Percentiles rank a stretch among this genome's conserved stretches.
phyloP scores from a whole-genome alignment of 2,888 invertebrate genomes.

The Meliscaeva auricollis region DNA sequence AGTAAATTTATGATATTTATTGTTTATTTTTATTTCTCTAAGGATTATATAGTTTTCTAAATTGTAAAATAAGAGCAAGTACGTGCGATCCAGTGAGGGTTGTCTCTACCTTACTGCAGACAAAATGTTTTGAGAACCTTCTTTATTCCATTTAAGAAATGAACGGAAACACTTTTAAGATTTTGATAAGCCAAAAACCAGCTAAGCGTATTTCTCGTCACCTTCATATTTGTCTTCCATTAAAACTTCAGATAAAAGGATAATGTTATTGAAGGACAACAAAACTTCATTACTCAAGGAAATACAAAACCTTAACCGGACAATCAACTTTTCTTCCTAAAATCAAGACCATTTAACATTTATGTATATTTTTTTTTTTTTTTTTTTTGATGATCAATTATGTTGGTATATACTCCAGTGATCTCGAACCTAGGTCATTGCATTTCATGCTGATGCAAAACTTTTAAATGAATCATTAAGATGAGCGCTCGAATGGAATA shows the following conservation, averaged over 20 bases:
- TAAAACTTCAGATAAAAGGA: constrained; percentile 14
- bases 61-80: no score
- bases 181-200: no score
- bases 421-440: constrained; percentile 36
- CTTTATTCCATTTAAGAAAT: no score
- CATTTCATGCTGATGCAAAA: neutral
- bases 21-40: no score
- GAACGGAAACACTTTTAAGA: no score
- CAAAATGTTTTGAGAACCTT: no score
- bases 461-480: constrained; percentile 32
- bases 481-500: constrained; percentile 42
- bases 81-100: no score
- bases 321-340: neutral
- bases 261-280: constrained; percentile 1
- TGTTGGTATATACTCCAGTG: constrained; percentile 7
- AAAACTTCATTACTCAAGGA: neutral
- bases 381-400: constrained; percentile 28
- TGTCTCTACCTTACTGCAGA: no score
- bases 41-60: no score
- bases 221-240: constrained; percentile 1
- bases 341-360: neutral
- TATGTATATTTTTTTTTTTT: neutral
- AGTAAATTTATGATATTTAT: no score
- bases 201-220: neutral
- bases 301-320: neutral